A percentile compares a stretch with the other conserved stretches of the same genome.
Conservation (phyloP, 2,113 vertebrate genomes). For the Burhinus oedicnemus region DNA sequence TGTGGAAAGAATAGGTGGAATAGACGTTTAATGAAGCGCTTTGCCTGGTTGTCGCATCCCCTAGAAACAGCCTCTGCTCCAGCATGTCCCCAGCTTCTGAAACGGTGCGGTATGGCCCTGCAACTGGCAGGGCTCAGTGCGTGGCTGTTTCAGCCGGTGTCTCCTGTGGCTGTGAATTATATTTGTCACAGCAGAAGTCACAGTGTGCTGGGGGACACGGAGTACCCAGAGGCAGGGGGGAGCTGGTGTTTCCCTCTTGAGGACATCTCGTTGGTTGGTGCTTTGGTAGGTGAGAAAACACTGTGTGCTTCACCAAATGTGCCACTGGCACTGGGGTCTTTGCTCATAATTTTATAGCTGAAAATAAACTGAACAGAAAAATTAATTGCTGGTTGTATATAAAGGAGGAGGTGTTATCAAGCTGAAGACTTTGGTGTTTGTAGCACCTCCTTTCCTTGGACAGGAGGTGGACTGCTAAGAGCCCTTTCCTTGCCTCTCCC, state of each 20-base stretch:
- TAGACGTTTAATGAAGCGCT: neutral
- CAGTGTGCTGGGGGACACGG: neutral
- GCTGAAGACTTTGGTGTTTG: neutral
- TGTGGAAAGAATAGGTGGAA: neutral
- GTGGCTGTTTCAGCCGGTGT: neutral
- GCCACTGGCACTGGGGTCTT: neutral
- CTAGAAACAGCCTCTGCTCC: neutral
- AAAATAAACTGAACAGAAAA: neutral
- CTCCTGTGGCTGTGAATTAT: neutral
- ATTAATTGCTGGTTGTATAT: neutral
- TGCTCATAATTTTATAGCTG: neutral
- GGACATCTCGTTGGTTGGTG: neutral
- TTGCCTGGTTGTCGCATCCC: neutral
- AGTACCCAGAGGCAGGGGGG: neutral
- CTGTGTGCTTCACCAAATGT: rapidly evolving
- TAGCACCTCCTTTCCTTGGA: neutral
- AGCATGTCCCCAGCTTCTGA: neutral
- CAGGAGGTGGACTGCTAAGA: neutral
- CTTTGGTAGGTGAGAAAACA: neutral
- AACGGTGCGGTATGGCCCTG: neutral
- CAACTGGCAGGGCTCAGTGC: rapidly evolving
- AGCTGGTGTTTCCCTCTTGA: neutral
- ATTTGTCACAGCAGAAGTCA: neutral
- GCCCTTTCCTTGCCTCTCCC: neutral
- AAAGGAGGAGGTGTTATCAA: neutral